Evolutionary conservation across 2,113 vertebrate genomes (phyloP).

Genomic region (Oxyruncus cristatus): DNA sequence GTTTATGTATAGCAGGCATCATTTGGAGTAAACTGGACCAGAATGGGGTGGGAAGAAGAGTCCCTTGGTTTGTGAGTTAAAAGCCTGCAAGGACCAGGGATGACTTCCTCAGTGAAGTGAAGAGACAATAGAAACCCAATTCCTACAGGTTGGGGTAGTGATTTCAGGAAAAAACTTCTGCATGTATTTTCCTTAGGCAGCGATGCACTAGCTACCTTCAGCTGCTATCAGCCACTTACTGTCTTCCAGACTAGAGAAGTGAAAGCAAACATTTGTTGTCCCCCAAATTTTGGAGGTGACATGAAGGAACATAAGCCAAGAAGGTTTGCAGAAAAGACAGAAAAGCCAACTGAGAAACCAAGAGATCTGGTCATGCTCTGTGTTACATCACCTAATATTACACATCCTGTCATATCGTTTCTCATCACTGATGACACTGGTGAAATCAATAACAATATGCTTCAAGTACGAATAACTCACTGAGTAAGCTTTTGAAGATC

Average conservation of each 20-base stretch:
- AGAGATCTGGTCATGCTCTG: neutral
- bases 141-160: fast-evolving
- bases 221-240: neutral
- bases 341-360: neutral
- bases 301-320: neutral
- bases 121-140: neutral
- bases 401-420: neutral
- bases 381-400: neutral
- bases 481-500: neutral
- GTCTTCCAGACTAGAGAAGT: neutral
- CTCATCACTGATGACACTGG: neutral
- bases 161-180: neutral
- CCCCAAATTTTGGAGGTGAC: neutral
- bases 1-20: neutral
- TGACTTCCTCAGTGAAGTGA: neutral
- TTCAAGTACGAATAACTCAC: neutral
- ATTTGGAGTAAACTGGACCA: neutral
- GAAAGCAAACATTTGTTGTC: neutral
- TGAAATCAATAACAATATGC: neutral
- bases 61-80: neutral
- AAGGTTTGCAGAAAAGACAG: neutral
- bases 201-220: neutral
- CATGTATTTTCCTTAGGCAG: neutral
- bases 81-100: neutral
- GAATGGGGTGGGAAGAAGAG: neutral